Conservation (phyloP, 1,140 invertebrate species). For the Drosophila seguyi region DNA sequence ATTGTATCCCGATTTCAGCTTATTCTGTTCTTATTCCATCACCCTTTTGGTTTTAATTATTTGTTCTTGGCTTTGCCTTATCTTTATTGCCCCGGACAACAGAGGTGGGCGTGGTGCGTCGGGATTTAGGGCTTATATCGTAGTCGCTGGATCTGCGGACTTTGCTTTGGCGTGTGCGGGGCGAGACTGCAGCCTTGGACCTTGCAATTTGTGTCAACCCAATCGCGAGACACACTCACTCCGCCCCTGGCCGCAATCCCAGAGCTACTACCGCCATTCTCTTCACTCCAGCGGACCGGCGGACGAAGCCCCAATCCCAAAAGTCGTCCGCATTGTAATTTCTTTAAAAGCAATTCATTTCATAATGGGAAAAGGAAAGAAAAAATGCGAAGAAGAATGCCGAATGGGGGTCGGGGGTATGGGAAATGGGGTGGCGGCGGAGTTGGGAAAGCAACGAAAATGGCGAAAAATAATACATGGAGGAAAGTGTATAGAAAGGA, state of each 20-base stretch:
- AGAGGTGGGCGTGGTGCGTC: slow-evolving; percentile 32
- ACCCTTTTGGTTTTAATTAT: slow-evolving; percentile 1
- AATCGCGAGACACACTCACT: slow-evolving; percentile 27
- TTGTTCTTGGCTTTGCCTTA: background rate
- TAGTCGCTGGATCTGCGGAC: slow-evolving; percentile 26
- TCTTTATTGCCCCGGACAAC: slow-evolving; percentile 6
- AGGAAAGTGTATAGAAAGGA: slow-evolving; percentile 64
- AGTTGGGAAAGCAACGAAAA: slow-evolving; percentile 56
- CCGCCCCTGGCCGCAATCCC: slow-evolving; percentile 15
- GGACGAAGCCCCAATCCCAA: slow-evolving; percentile 44
- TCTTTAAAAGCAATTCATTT: slow-evolving; percentile 85
- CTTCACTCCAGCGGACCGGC: slow-evolving; percentile 1
- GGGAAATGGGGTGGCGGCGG: background rate
- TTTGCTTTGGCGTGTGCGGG: slow-evolving; percentile 41
- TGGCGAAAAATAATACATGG: slow-evolving; percentile 74
- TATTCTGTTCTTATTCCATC: background rate
- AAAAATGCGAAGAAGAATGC: slow-evolving; percentile 55
- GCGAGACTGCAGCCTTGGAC: slow-evolving; percentile 44
- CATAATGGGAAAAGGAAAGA: slow-evolving; percentile 73
- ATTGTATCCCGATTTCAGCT: background rate
- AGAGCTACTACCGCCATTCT: slow-evolving; percentile 8
- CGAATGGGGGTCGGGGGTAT: slow-evolving; percentile 6
- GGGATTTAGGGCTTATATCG: slow-evolving; percentile 41
- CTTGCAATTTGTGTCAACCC: slow-evolving; percentile 63
- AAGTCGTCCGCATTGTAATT: slow-evolving; percentile 75